phyloP scores from a whole-genome alignment of 2,113 vertebrate genomes.

The Dasyurus viverrinus region DNA sequence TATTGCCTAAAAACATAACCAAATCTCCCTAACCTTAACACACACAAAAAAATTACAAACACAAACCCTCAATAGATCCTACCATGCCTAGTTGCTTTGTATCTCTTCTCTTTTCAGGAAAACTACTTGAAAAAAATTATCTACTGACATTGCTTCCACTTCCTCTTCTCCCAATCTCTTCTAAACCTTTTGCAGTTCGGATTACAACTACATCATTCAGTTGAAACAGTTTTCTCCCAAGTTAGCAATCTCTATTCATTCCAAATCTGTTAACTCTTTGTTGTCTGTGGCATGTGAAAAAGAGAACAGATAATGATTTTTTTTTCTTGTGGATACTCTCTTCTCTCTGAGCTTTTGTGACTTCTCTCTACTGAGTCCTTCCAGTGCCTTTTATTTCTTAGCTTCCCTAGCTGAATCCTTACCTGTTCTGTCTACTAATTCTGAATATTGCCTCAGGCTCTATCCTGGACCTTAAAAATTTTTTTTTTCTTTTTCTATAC shows the following conservation, averaged over 20 bases:
- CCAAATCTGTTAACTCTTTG: background rate
- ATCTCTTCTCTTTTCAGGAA: background rate
- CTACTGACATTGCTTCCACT: background rate
- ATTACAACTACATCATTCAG: background rate
- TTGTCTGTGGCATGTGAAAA: background rate
- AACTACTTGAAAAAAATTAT: background rate
- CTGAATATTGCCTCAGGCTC: background rate
- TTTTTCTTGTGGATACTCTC: background rate
- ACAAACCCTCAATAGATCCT: too few species aligned
- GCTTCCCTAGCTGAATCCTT: background rate
- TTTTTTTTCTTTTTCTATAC: background rate
- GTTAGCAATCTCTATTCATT: background rate
- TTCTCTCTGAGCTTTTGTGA: background rate
- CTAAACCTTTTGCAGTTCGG: background rate
- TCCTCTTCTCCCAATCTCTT: background rate
- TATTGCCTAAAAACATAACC: background rate
- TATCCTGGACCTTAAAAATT: background rate
- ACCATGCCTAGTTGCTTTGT: background rate
- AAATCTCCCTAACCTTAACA: background rate
- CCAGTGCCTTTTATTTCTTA: background rate
- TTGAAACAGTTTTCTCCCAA: background rate
- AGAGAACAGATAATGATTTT: too few species aligned
- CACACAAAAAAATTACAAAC: background rate
- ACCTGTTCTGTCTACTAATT: background rate
- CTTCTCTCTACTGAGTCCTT: background rate